phyloP scores from a whole-genome alignment of 2,888 invertebrate species.

The Lagria hirta region DNA sequence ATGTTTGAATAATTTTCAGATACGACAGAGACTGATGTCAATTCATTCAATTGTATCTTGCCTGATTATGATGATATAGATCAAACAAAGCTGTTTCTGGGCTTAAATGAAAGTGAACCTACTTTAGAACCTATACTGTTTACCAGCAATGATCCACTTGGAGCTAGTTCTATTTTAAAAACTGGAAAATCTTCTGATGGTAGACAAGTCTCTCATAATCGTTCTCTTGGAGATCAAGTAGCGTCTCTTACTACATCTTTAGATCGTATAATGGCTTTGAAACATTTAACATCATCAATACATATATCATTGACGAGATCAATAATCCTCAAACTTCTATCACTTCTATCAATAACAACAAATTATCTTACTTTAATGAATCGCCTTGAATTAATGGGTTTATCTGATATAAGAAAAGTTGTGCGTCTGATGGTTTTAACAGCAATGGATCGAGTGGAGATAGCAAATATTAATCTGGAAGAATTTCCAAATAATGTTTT shows the following conservation, averaged over 20 bases:
- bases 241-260: slow-evolving; percentile 52
- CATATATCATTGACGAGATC: slow-evolving; percentile 60
- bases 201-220: slow-evolving; percentile 41
- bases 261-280: slow-evolving; percentile 58
- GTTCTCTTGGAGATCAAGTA: slow-evolving; percentile 58
- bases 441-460: slow-evolving; percentile 59
- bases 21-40: slow-evolving; percentile 46
- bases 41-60: slow-evolving; percentile 40
- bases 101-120: slow-evolving; percentile 50
- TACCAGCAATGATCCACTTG: slow-evolving; percentile 59
- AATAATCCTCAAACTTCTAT: slow-evolving; percentile 59
- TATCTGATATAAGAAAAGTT: slow-evolving; percentile 61
- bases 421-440: slow-evolving; percentile 63
- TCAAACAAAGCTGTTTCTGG: slow-evolving; percentile 46
- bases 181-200: slow-evolving; percentile 43
- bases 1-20: slow-evolving; percentile 35
- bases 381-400: slow-evolving; percentile 50
- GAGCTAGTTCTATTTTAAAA: slow-evolving; percentile 54
- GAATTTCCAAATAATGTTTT: slow-evolving; percentile 39
- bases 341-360: slow-evolving; percentile 49
- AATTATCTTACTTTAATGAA: slow-evolving; percentile 45
- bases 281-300: slow-evolving; percentile 56
- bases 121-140: slow-evolving; percentile 52
- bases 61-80: slow-evolving; percentile 45
- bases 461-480: slow-evolving; percentile 40